Conservation (phyloP, 2,888 invertebrate species). For the Pyrochroa serraticornis region DNA sequence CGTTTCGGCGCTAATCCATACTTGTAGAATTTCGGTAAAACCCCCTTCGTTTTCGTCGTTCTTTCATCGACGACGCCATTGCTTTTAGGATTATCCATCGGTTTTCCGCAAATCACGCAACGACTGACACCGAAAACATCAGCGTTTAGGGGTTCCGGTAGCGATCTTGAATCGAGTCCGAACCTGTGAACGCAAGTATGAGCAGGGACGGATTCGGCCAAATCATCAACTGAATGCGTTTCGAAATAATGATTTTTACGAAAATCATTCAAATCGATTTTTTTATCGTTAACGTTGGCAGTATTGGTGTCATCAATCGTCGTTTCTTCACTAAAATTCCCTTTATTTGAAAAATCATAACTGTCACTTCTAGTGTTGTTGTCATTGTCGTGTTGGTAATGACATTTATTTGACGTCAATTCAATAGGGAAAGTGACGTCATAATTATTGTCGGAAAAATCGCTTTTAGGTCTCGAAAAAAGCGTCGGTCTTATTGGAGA, state of each 20-base stretch:
- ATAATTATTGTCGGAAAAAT: not conserved
- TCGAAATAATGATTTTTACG: slow-evolving; percentile 66
- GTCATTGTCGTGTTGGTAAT: too few relatives aligned
- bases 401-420: too few relatives aligned
- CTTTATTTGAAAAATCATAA: not conserved
- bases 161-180: slow-evolving; percentile 63
- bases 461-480: slow-evolving; percentile 10
- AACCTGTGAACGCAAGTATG: slow-evolving; percentile 65
- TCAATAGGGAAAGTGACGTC: not conserved
- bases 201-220: slow-evolving; percentile 38
- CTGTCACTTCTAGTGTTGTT: too few relatives aligned
- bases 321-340: too few relatives aligned
- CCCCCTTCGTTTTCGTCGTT: not conserved
- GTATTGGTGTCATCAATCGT: not conserved
- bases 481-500: slow-evolving; percentile 11
- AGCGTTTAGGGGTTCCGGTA: slow-evolving; percentile 61
- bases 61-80: not conserved
- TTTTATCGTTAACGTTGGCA: slow-evolving; percentile 16
- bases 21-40: slow-evolving; percentile 18
- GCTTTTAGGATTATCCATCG: slow-evolving; percentile 42
- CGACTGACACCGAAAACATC: slow-evolving; percentile 59
- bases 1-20: slow-evolving; percentile 17
- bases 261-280: slow-evolving; percentile 55
- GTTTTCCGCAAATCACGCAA: slow-evolving; percentile 62
- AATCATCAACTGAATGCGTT: slow-evolving; percentile 47